A percentile compares a stretch with the other conserved stretches of the same genome.
These are phyloP conservation scores for Drymonia ruficornis DNA, from an alignment of 2,888 invertebrate species.

Conservation along the genomic window DNA sequence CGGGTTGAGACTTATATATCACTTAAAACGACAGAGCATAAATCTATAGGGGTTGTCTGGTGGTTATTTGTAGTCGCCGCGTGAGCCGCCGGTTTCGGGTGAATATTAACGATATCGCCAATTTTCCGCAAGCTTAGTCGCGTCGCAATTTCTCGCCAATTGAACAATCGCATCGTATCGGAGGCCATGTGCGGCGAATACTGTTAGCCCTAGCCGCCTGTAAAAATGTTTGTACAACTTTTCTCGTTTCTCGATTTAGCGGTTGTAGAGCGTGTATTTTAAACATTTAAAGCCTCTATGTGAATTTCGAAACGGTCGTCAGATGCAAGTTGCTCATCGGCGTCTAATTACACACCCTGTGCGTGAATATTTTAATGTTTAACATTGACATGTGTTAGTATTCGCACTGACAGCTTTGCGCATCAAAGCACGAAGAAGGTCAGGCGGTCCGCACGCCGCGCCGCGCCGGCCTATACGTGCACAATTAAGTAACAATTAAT, in stretches of 20 bases:
- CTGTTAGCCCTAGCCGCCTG: constrained; percentile 47
- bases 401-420: background rate
- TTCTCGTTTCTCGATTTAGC: constrained; percentile 22
- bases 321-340: background rate
- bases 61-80: constrained; percentile 83
- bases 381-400: constrained; percentile 6
- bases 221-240: constrained; percentile 50
- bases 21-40: constrained; percentile 81
- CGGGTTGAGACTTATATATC: constrained; percentile 71
- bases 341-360: too few species aligned
- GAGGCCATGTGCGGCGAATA: constrained; percentile 54
- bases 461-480: background rate
- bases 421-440: background rate
- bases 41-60: constrained; percentile 78
- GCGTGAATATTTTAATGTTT: background rate
- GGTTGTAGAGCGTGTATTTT: too few species aligned
- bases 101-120: constrained; percentile 85
- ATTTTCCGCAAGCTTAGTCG: constrained; percentile 82
- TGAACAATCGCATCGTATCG: constrained; percentile 79
- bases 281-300: background rate
- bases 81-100: constrained; percentile 81
- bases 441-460: background rate
- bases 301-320: background rate
- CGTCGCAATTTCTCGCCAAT: constrained; percentile 84
- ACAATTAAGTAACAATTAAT: constrained; percentile 2